A percentile compares a stretch with the other conserved stretches of the same genome.
Conservation (phyloP, 2,113 vertebrate species). For the Salminus brasiliensis region DNA sequence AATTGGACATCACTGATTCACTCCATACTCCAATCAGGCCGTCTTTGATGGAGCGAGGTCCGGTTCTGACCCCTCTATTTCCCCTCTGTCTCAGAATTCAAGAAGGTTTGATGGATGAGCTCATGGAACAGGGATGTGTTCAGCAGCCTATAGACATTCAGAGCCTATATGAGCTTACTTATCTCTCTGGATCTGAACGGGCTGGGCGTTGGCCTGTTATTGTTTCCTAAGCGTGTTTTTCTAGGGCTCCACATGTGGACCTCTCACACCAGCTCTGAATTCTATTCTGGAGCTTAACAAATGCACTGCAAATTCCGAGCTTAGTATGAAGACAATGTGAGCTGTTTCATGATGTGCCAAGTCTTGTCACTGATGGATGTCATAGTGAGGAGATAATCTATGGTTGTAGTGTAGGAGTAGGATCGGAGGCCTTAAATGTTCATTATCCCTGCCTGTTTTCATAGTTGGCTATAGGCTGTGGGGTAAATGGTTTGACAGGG, state of each 20-base stretch:
- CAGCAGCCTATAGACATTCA: background rate
- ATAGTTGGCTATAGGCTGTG: too few relatives aligned
- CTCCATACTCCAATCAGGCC: background rate
- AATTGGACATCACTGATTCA: background rate
- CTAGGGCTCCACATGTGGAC: conserved; percentile 51
- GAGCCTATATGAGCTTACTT: background rate
- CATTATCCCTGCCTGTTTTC: too few relatives aligned
- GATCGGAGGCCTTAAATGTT: too few relatives aligned
- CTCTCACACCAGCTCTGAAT: conserved; percentile 7
- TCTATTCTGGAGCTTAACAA: conserved; percentile 62
- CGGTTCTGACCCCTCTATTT: conserved; percentile 48
- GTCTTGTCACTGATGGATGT: background rate
- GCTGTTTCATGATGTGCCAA: conserved; percentile 59
- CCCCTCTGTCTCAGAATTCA: conserved; percentile 29
- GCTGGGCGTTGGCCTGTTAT: conserved; percentile 47
- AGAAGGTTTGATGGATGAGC: conserved; percentile 52
- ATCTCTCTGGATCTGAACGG: conserved; percentile 27
- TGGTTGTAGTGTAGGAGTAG: background rate
- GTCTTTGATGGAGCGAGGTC: conserved; percentile 31
- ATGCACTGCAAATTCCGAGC: conserved; percentile 64
- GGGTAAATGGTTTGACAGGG: too few relatives aligned
- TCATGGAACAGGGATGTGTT: conserved; percentile 47
- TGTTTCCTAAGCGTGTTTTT: conserved; percentile 60
- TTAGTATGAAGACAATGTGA: conserved; percentile 55
- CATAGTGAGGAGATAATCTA: background rate